Evolutionary conservation across 2,797 vertebrate species (phyloP), one percentile per base, ranked within the genome.

Genomic region (Peromyscus nudipes): DNA sequence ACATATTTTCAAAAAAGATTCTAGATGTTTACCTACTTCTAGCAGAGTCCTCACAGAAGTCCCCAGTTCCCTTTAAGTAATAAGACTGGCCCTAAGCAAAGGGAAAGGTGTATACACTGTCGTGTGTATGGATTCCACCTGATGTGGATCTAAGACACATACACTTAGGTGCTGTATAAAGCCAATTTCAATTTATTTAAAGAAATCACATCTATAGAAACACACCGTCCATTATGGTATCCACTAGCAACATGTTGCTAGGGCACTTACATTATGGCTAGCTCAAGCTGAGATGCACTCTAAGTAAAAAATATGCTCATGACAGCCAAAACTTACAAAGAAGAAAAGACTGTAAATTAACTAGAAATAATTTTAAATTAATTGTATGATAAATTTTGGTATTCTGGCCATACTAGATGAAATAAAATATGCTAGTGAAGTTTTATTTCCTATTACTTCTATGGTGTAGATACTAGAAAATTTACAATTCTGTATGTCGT

Each of bases 391-490:
- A 73, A 84, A 49, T 67, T 62, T 27, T 62, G 52, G 31, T 14
- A 86, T 31, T 31, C 40, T 27, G 37, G 10, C 10, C 52, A 23
- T 57, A 92, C 27, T 37, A 60, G 57, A 23, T 89, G 91, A 85
- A 95, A 85, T 85, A 79, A 79, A 87, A 69, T 71, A 2, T 37
- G 16, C 84, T 37, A 31, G 43, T 92, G 46, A 62, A 81, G 57
- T 82, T 80, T 81, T 64, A 60, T 81, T 96, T 91, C 34, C 52
- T 40, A 67, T 89, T 95, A 49, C 25, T 67, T 92, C 82, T 89
- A 29, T 43, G 11, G 46, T 25, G 14, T 7, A 71, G 57, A 5
- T 37, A 12, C 12, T 40, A 46, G 69, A 79, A 65, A 80, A 85
- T n/a, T 62, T 71, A 60, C 21, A 67, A 25, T 85, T 83, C 29